Evolutionary conservation across 2,113 vertebrate species (phyloP).

Genomic region (Chloropsis hardwickii): DNA sequence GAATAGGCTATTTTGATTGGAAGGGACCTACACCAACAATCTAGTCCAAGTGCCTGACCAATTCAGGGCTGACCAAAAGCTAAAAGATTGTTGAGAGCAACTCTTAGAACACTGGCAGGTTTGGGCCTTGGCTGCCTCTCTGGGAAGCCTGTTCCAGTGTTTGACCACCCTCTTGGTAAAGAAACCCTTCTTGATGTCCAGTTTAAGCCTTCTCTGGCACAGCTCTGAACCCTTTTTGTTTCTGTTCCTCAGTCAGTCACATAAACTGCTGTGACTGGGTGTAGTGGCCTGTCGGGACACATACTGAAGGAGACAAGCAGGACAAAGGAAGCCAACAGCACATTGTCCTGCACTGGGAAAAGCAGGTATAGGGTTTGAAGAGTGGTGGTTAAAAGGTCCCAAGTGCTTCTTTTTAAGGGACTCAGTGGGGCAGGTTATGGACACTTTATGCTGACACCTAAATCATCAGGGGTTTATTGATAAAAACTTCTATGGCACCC

Average conservation of each 20-base stretch:
- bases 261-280: background rate
- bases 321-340: background rate
- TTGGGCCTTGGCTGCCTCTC: background rate
- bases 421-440: background rate
- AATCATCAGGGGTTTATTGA: background rate
- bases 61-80: background rate
- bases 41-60: background rate
- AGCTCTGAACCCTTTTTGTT: background rate
- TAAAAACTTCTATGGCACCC: background rate
- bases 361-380: background rate
- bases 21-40: background rate
- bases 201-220: background rate
- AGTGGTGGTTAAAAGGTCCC: background rate
- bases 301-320: background rate
- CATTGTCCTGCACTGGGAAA: background rate
- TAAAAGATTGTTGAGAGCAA: background rate
- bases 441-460: background rate
- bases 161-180: background rate
- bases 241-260: background rate
- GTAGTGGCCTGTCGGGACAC: background rate
- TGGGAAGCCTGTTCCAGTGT: background rate
- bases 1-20: background rate
- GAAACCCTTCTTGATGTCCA: background rate
- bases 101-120: background rate
- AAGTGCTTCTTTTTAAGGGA: background rate